Percentiles rank a stretch among this genome's conserved stretches.
phyloP scores from a whole-genome alignment of 2,888 invertebrate genomes.

The Mylabris sibirica region DNA sequence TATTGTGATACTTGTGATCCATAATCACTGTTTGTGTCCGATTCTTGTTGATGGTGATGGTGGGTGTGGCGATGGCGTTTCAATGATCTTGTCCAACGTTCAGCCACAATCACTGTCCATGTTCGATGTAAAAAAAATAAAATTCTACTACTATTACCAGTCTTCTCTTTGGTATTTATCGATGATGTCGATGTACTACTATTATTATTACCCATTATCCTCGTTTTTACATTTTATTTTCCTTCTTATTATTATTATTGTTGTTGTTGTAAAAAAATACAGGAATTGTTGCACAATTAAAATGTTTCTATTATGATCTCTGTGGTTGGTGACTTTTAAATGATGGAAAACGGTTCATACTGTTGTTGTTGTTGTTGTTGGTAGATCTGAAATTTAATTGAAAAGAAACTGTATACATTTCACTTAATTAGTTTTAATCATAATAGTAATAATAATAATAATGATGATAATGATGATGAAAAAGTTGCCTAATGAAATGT shows the following conservation, averaged over 20 bases:
- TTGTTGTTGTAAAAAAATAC: neutral
- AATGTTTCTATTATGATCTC: neutral
- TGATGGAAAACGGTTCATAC: neutral
- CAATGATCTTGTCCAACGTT: slow-evolving; percentile 45
- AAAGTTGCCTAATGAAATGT: slow-evolving; percentile 1
- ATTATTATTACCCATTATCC: neutral
- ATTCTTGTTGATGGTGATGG: too few relatives aligned
- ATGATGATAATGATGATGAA: neutral
- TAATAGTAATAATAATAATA: neutral
- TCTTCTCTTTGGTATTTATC: slow-evolving; percentile 20
- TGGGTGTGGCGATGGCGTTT: slow-evolving; percentile 19
- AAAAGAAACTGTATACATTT: neutral
- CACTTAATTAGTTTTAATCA: neutral
- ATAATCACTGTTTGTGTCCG: slow-evolving; percentile 43
- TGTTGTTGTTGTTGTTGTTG: neutral
- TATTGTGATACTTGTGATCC: slow-evolving; percentile 52
- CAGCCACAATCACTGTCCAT: slow-evolving; percentile 55
- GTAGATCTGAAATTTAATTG: neutral
- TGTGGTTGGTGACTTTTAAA: neutral
- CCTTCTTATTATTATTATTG: neutral
- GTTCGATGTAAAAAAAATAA: slow-evolving; percentile 55
- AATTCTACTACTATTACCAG: slow-evolving; percentile 48
- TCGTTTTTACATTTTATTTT: neutral
- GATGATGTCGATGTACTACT: neutral
- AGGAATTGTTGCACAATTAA: neutral